These are phyloP conservation scores for Odocoileus hemionus DNA, from an alignment of 2,113 vertebrate species.

Conservation along the genomic window DNA sequence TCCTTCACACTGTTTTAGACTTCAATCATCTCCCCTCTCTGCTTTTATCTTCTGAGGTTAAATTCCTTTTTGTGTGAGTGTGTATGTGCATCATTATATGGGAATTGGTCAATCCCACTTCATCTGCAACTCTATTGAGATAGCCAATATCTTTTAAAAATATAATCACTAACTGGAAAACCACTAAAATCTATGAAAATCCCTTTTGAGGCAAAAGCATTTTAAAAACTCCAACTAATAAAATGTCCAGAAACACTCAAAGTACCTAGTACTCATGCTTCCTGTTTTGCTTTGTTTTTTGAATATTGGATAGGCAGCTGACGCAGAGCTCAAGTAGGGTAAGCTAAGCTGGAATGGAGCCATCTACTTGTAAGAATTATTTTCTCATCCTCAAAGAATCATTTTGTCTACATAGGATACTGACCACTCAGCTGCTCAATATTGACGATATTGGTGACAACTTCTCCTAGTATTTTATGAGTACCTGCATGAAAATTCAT, in stretches of 20 bases:
- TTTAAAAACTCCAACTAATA: background rate
- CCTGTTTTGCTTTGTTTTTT: background rate
- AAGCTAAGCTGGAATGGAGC: background rate
- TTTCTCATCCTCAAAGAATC: background rate
- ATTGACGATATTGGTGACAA: background rate
- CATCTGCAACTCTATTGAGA: conserved; percentile 6
- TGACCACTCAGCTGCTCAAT: background rate
- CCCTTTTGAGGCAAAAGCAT: conserved; percentile 39
- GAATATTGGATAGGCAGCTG: background rate
- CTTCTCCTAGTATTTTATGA: background rate
- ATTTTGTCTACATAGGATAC: background rate
- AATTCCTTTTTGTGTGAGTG: background rate
- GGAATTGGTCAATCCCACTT: conserved; percentile 41
- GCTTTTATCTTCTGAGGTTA: conserved; percentile 59
- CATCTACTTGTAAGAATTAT: background rate
- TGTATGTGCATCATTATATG: background rate
- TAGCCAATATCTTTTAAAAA: conserved; percentile 10
- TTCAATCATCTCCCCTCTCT: conserved; percentile 17
- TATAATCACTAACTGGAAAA: conserved; percentile 37
- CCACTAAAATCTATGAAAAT: conserved; percentile 55
- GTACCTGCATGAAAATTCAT: background rate
- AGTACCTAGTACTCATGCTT: background rate
- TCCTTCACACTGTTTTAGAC: conserved; percentile 24
- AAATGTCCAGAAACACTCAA: background rate
- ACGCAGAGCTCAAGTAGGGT: background rate